Percentiles rank a stretch among this genome's conserved stretches.
Evolutionary conservation across 1,140 invertebrate species (phyloP).

Genomic region (Cydia pomonella): DNA sequence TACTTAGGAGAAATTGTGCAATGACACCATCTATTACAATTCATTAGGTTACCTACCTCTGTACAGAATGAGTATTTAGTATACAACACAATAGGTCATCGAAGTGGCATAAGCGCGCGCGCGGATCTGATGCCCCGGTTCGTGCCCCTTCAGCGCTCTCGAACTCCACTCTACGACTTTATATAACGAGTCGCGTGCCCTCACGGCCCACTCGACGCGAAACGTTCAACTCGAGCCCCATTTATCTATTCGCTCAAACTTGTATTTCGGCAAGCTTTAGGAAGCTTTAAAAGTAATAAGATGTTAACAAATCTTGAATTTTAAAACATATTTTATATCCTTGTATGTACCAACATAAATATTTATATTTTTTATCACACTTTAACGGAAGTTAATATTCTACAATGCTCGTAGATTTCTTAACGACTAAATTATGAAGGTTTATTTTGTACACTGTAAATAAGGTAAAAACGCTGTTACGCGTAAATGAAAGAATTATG

Average conservation of each 20-base stretch:
- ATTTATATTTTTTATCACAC: background rate
- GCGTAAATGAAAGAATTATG: conserved; percentile 28
- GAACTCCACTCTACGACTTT: background rate
- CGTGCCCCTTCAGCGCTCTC: conserved; percentile 9
- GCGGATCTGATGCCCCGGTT: background rate
- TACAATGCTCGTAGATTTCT: background rate
- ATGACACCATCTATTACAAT: no score
- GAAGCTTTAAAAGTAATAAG: background rate
- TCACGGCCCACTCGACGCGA: background rate
- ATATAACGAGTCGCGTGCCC: background rate
- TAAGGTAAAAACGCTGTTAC: conserved; percentile 15
- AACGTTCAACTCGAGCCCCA: background rate
- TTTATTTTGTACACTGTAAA: background rate
- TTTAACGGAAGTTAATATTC: background rate
- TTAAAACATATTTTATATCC: no score
- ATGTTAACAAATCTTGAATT: background rate
- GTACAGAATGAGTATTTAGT: no score
- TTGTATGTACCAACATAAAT: no score
- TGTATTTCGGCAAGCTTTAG: background rate
- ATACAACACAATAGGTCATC: background rate
- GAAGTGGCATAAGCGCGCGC: background rate
- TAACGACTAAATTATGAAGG: background rate
- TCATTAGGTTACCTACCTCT: no score
- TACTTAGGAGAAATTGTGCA: no score
- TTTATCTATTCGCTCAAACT: background rate